Evolutionary conservation across 53 echinoderm and acorn worm species (phyloP).

Genomic region (Patiria pectinifera): DNA sequence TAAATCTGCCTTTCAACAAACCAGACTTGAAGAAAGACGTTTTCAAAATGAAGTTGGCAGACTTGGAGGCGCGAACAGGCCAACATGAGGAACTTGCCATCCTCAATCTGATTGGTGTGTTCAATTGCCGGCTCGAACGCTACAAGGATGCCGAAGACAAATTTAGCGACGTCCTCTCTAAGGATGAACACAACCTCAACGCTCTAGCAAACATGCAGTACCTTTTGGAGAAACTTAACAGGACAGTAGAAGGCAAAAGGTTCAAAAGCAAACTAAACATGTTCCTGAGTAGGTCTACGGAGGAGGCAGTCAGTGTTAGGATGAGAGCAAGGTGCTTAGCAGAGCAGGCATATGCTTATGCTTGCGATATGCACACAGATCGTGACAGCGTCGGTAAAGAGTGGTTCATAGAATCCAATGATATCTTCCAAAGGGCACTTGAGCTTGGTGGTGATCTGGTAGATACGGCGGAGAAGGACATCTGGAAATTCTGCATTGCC

Average conservation of each 20-base stretch:
- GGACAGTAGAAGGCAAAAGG: not conserved
- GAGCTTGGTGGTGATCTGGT: not conserved
- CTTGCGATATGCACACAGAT: constrained; percentile 57
- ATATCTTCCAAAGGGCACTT: constrained; percentile 43
- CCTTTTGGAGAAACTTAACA: constrained; percentile 26
- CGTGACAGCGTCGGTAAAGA: not conserved
- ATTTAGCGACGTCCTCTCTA: constrained; percentile 8
- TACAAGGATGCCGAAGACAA: constrained; percentile 37
- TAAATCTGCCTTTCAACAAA: constrained; percentile 21
- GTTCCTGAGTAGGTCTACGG: not conserved
- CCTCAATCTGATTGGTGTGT: constrained; percentile 14
- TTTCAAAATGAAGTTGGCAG: constrained; percentile 22
- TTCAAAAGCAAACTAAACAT: not conserved
- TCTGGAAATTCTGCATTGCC: constrained; percentile 54
- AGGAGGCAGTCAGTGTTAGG: not conserved
- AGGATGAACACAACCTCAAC: constrained; percentile 50
- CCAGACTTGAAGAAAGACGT: not conserved
- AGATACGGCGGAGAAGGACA: constrained; percentile 23
- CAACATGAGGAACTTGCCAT: constrained; percentile 40
- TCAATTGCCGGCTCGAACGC: constrained; percentile 9
- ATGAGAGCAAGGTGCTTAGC: constrained; percentile 40
- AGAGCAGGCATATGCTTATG: constrained; percentile 54
- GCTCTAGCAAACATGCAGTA: constrained; percentile 44
- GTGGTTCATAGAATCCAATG: constrained; percentile 33
- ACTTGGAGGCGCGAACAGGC: constrained; percentile 22